These are phyloP conservation scores for Laspeyria flexula DNA, from an alignment of 2,888 invertebrate genomes.

Conservation along the genomic window DNA sequence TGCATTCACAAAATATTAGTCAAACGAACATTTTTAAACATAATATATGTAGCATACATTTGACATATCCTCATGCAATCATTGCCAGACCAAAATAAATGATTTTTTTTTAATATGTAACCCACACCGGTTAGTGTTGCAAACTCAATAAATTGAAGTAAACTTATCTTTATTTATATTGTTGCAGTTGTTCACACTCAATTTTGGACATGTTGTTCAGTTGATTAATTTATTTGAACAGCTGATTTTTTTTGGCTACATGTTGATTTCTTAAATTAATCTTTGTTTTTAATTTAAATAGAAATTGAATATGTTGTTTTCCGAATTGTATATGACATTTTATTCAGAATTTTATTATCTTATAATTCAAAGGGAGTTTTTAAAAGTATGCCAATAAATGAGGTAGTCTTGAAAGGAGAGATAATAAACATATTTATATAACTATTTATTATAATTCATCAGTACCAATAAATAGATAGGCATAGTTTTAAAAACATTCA, in stretches of 20 bases:
- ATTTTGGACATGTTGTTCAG: background rate
- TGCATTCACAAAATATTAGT: conserved; percentile 4
- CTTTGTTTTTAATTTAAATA: background rate
- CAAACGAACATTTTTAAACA: conserved; percentile 19
- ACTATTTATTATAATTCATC: too few relatives aligned
- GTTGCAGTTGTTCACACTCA: background rate
- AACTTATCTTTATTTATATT: conserved; percentile 8
- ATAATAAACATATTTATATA: too few relatives aligned
- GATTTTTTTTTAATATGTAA: conserved; percentile 26
- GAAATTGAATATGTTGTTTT: too few relatives aligned
- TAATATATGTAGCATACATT: background rate
- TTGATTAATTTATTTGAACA: background rate
- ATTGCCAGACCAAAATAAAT: conserved; percentile 35
- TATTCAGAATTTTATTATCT: too few relatives aligned
- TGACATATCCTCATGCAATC: conserved; percentile 35
- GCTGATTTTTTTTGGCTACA: background rate
- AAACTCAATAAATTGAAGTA: conserved; percentile 5
- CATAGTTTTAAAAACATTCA: too few relatives aligned
- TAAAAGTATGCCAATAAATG: too few relatives aligned
- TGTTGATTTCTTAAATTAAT: background rate
- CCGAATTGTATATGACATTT: too few relatives aligned
- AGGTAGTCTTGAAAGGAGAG: too few relatives aligned
- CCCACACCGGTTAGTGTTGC: conserved; percentile 49
- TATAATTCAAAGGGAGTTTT: too few relatives aligned
- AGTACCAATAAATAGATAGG: too few relatives aligned